phyloP scores from a whole-genome alignment of 2,888 invertebrate genomes.

The Cephus nigrinus region DNA sequence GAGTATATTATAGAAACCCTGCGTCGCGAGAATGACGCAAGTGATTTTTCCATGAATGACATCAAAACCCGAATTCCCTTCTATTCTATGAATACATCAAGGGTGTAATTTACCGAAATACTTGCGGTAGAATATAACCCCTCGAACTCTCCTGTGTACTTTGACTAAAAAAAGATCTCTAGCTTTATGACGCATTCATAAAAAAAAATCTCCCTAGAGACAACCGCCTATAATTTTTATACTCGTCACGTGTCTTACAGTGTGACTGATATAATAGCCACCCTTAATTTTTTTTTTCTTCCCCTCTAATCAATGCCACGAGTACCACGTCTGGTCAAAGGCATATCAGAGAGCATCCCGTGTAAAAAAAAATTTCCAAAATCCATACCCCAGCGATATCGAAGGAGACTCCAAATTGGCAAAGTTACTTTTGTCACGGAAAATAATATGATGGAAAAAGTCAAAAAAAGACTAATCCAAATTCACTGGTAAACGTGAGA shows the following conservation, averaged over 20 bases:
- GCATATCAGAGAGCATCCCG: background rate
- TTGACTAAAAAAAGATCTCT: background rate
- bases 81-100: background rate
- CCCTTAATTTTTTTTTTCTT: background rate
- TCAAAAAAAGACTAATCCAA: too few species aligned
- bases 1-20: background rate
- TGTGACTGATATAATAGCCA: background rate
- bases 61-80: background rate
- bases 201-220: background rate
- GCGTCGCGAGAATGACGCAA: background rate
- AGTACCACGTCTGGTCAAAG: background rate
- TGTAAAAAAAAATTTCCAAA: too few species aligned
- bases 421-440: too few species aligned
- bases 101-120: background rate
- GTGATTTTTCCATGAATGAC: background rate
- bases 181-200: background rate
- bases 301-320: background rate
- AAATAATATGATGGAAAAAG: too few species aligned
- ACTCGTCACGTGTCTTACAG: background rate
- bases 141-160: background rate
- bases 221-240: background rate
- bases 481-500: too few species aligned
- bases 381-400: too few species aligned
- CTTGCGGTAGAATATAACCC: background rate
- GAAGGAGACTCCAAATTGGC: too few species aligned